These are phyloP conservation scores for Cardiocondyla obscurior DNA, from an alignment of 1,140 invertebrate genomes.

Conservation along the genomic window DNA sequence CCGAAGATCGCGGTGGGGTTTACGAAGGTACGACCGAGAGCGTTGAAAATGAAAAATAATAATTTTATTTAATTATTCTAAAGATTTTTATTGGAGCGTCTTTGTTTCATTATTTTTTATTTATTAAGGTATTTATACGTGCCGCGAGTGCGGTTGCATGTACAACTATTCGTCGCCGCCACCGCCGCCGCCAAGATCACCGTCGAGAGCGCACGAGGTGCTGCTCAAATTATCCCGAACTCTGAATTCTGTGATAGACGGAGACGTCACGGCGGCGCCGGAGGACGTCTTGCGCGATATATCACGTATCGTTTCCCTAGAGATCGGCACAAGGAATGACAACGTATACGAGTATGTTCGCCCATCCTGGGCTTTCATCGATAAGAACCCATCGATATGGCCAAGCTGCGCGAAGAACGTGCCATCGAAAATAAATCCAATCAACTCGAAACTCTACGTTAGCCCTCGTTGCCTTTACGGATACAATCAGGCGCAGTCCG, in stretches of 20 bases:
- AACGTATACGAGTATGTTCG: slow-evolving; percentile 79
- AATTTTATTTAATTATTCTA: neutral
- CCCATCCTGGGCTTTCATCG: slow-evolving; percentile 64
- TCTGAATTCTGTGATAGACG: slow-evolving; percentile 82
- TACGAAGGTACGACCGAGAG: slow-evolving; percentile 56
- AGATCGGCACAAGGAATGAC: slow-evolving; percentile 73
- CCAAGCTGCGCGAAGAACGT: neutral
- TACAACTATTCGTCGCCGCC: slow-evolving; percentile 57
- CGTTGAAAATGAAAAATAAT: neutral
- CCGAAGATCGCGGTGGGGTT: slow-evolving; percentile 59
- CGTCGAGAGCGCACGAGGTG: slow-evolving; percentile 74
- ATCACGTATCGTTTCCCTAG: slow-evolving; percentile 79
- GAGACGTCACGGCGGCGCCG: slow-evolving; percentile 74
- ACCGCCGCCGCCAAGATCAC: neutral
- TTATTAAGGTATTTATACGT: slow-evolving; percentile 62
- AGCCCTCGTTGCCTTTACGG: slow-evolving; percentile 62
- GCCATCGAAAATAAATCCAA: slow-evolving; percentile 68
- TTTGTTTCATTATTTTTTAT: neutral
- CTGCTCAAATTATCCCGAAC: slow-evolving; percentile 81
- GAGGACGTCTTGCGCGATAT: slow-evolving; percentile 82
- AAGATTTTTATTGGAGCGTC: neutral
- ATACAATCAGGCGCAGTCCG: slow-evolving; percentile 44
- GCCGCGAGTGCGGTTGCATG: slow-evolving; percentile 63
- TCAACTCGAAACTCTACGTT: slow-evolving; percentile 71
- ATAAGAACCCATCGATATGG: slow-evolving; percentile 14